These are phyloP conservation scores for Xenopus laevis DNA, from an alignment of 2,113 vertebrate genomes.

Conservation along the genomic window DNA sequence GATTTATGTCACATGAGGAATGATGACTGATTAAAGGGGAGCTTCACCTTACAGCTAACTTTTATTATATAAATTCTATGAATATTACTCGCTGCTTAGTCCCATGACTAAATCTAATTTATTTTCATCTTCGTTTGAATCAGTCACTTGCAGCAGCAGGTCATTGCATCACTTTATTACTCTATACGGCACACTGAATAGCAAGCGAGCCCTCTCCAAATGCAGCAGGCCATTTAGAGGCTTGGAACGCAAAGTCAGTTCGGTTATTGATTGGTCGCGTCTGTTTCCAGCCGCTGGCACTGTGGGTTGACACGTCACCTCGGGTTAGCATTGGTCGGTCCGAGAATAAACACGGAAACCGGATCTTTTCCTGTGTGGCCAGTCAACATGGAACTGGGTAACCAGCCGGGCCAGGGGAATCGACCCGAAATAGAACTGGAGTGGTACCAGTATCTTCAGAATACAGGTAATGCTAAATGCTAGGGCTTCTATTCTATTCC, in stretches of 20 bases:
- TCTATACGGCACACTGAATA: no score
- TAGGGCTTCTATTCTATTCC: no score
- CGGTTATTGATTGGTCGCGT: neutral
- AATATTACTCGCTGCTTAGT: no score
- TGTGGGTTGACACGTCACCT: neutral
- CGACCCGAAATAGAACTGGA: slow-evolving; percentile 51
- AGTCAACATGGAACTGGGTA: neutral
- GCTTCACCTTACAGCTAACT: no score
- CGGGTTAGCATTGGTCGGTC: neutral
- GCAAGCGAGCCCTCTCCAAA: no score
- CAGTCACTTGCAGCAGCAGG: no score
- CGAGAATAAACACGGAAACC: neutral
- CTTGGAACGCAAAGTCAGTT: neutral
- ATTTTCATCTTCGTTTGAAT: no score
- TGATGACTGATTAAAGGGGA: no score
- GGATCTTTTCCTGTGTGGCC: neutral
- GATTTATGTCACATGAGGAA: no score
- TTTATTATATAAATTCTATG: no score
- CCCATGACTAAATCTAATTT: no score
- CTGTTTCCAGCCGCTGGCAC: neutral
- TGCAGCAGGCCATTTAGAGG: neutral
- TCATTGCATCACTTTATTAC: no score
- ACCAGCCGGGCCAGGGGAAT: slow-evolving; percentile 11
- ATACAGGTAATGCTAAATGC: slow-evolving; percentile 61
- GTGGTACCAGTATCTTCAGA: slow-evolving; percentile 60